Base-by-base conservation (phyloP, 2,797 vertebrate genomes). In the Heliangelus exortis region DNA sequence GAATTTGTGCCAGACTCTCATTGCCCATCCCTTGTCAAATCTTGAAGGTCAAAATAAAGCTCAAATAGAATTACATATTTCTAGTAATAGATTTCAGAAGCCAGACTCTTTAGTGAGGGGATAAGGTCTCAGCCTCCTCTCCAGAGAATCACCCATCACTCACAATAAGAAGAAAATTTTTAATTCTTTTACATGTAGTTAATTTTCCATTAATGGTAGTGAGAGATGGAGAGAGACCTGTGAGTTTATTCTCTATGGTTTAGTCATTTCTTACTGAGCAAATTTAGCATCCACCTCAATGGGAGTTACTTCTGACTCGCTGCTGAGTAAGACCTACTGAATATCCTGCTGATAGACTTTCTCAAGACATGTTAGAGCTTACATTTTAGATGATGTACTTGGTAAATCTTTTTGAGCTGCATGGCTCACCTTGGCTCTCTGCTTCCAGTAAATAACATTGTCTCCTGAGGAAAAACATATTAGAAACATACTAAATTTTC, bases 201-300 rank as follows among this genome's bases (percentile, higher is more conserved):
- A 36, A 43, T 87, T 91, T 86, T 14, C 74, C 59, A 79, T 61
- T 92, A 90, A 67, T 67, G 41, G 59, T 33, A 84, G 63, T 54
- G 66, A 41, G 66, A 82, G 79, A 25, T 53, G 47, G 74, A 74
- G 36, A 72, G 66, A 76, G 55, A 86, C 67, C 53, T 78, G 43
- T 6, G 19, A 82, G 36, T 74, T 90, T 89, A 54, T 91, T 86
- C 39, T 61, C 29, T 62, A 8, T 39, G 18, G 48, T 36, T 94
- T 84, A 84, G 74, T 92, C 34, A 95, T 63, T 87, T 92, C 86
- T 87, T 82, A 39, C 12, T 48, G n/a, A 90, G 69, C n/a, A 88
- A 85, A 94, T 89, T 74, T 89, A 92, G 43, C 73, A 79, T 39
- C 41, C 55, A 57, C 73, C 41, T 92, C 4, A 2, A 75, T 19